A percentile compares a stretch with the other conserved stretches of the same genome.
phyloP scores from a whole-genome alignment of 2,113 vertebrate species.

The Pangasianodon hypophthalmus region DNA sequence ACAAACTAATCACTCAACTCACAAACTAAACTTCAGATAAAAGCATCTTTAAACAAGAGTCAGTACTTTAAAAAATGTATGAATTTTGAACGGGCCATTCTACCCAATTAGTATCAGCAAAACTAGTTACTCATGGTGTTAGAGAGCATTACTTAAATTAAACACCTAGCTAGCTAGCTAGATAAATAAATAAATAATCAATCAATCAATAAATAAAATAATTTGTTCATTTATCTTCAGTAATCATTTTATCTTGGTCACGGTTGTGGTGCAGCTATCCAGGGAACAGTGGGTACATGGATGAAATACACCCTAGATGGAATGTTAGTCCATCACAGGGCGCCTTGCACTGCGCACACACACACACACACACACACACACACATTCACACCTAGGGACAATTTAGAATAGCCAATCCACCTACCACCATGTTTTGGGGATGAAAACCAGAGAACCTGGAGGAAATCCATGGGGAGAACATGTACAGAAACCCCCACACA shows the following conservation, averaged over 20 bases:
- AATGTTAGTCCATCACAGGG: not conserved
- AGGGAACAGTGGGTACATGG: not conserved
- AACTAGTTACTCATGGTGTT: not conserved
- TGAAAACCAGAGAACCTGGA: not conserved
- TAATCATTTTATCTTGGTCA: not conserved
- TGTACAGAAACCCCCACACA: not conserved
- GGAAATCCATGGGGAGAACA: not conserved
- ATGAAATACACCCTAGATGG: not conserved
- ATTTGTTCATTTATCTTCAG: not conserved
- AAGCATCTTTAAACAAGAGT: not conserved
- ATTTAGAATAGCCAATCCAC: not conserved
- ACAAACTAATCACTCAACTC: not conserved
- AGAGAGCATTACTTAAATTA: not conserved
- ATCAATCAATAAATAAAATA: not conserved
- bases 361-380: not conserved
- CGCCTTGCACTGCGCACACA: not conserved
- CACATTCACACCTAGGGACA: not conserved
- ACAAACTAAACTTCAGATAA: not conserved
- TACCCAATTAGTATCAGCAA: not conserved
- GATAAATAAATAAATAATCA: not conserved
- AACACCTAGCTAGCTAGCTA: not conserved
- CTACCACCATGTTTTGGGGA: not conserved
- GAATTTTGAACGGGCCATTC: not conserved
- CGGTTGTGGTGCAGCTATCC: not conserved
- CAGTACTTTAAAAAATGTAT: not conserved